A percentile compares a stretch with the other conserved stretches of the same genome.
These are phyloP conservation scores for Calidris pygmaea DNA, from an alignment of 2,113 vertebrate species.

Conservation along the genomic window DNA sequence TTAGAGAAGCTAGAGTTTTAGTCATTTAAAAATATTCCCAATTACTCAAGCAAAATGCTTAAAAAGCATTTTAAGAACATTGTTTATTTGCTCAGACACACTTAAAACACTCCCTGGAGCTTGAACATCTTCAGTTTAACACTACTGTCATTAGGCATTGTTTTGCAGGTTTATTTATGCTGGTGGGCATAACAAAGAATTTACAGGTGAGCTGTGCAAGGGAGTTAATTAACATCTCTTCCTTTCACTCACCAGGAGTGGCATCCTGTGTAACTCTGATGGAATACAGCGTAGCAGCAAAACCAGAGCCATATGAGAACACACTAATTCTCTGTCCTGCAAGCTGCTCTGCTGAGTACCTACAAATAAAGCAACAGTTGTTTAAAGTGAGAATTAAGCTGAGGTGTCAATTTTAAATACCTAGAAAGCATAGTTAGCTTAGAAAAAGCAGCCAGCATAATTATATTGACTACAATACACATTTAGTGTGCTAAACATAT, in stretches of 20 bases:
- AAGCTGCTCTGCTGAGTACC: conserved; percentile 80
- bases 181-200: not conserved
- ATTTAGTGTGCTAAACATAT: not conserved
- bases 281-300: conserved; percentile 90
- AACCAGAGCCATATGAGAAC: conserved; percentile 92
- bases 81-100: not conserved
- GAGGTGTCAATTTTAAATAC: not conserved
- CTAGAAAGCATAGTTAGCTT: not conserved
- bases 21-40: not conserved
- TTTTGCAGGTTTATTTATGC: not conserved
- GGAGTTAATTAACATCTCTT: not conserved
- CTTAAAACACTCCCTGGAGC: no score
- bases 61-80: no score
- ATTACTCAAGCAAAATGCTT: not conserved
- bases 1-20: not conserved
- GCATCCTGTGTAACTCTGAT: conserved; percentile 87
- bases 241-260: conserved; percentile 81
- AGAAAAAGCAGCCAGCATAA: not conserved
- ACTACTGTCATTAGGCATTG: no score
- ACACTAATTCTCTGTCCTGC: conserved; percentile 87
- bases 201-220: not conserved
- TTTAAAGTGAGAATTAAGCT: not conserved
- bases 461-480: not conserved
- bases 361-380: conserved; percentile 19
- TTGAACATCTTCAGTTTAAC: not conserved